These are phyloP conservation scores for rabbit (Oryctolagus cuniculus) DNA, from an alignment of 2,113 vertebrate genomes.

Conservation along the genomic window DNA sequence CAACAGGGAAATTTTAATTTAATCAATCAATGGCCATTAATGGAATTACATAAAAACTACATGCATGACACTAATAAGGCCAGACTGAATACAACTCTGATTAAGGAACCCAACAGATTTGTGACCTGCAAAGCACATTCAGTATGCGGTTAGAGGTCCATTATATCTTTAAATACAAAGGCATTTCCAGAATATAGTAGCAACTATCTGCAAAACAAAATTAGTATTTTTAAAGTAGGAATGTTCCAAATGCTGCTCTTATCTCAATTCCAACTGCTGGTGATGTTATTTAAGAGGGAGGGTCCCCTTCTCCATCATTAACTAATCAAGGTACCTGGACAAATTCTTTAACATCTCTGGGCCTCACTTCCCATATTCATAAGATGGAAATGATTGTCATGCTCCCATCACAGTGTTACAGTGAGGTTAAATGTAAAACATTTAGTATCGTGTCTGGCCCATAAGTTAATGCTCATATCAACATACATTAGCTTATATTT, in stretches of 20 bases:
- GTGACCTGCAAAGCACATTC: constrained; percentile 16
- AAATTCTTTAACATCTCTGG: neutral
- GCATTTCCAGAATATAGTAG: constrained; percentile 5
- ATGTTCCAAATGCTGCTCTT: neutral
- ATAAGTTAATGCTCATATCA: constrained; percentile 4
- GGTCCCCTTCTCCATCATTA: neutral
- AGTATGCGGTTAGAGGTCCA: neutral
- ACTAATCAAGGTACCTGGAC: neutral
- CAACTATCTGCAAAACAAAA: constrained; percentile 29
- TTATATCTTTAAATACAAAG: constrained; percentile 29
- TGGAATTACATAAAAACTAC: constrained; percentile 22
- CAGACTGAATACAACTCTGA: neutral
- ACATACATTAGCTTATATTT: constrained; percentile 9
- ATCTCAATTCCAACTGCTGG: neutral
- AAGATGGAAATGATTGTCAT: constrained; percentile 39
- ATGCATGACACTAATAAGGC: neutral
- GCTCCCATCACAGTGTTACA: neutral
- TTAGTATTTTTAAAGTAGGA: constrained; percentile 16
- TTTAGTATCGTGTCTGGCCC: neutral
- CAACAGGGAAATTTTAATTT: constrained; percentile 22
- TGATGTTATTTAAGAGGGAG: neutral
- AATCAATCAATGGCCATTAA: neutral
- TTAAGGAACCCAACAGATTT: neutral
- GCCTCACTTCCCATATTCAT: neutral
- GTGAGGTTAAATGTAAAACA: constrained; percentile 46